Percentiles rank a stretch among this genome's conserved stretches.
Evolutionary conservation across 2,797 vertebrate species (phyloP).

Genomic region (Mustela erminea): DNA sequence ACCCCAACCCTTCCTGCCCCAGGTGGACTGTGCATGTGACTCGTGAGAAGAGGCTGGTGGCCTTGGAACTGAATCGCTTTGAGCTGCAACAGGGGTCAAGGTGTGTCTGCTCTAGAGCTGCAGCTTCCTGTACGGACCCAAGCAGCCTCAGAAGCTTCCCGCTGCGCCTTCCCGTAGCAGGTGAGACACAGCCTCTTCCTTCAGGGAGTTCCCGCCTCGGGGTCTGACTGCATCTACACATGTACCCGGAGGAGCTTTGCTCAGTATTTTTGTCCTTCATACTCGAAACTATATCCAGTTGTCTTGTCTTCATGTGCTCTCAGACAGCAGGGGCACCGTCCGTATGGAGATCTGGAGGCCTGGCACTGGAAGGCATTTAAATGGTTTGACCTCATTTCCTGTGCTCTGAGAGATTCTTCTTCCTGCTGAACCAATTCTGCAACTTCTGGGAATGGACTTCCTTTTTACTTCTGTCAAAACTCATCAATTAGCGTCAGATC

Average conservation of each 20-base stretch:
- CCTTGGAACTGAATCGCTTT: slow-evolving; percentile 95
- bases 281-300: neutral
- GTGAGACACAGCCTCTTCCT: slow-evolving; percentile 96
- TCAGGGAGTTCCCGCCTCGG: slow-evolving; percentile 93
- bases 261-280: neutral
- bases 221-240: neutral
- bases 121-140: slow-evolving; percentile 96
- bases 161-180: slow-evolving; percentile 94
- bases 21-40: slow-evolving; percentile 98
- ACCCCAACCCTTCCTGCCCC: slow-evolving; percentile 98
- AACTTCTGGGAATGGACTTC: slow-evolving; percentile 97
- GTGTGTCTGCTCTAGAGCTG: slow-evolving; percentile 94
- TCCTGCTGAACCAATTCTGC: slow-evolving; percentile 97
- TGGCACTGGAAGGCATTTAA: slow-evolving; percentile 95
- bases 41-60: slow-evolving; percentile 96
- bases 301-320: slow-evolving; percentile 85
- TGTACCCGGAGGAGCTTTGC: neutral
- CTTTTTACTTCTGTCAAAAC: slow-evolving; percentile 97
- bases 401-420: slow-evolving; percentile 94
- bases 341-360: slow-evolving; percentile 97
- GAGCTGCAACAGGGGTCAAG: slow-evolving; percentile 95
- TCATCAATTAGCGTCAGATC: slow-evolving; percentile 95
- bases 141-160: slow-evolving; percentile 93
- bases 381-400: slow-evolving; percentile 96
- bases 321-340: slow-evolving; percentile 96